These are phyloP conservation scores for Neodiprion lecontei DNA, from an alignment of 1,140 invertebrate species.

Conservation along the genomic window DNA sequence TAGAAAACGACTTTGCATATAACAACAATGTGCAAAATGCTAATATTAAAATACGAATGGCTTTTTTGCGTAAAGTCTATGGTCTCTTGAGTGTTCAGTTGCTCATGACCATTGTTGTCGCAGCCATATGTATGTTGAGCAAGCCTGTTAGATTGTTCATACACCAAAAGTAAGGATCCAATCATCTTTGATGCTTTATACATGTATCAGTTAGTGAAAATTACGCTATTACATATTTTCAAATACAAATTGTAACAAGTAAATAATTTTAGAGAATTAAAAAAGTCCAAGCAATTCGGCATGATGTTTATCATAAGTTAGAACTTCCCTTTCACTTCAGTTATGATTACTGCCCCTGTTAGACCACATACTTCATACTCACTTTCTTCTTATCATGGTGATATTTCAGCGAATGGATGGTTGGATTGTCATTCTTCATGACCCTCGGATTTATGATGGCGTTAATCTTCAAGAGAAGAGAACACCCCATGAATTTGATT, in stretches of 20 bases:
- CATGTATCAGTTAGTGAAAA: neutral
- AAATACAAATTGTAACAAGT: constrained; percentile 6
- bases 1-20: constrained; percentile 73
- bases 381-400: constrained; percentile 1
- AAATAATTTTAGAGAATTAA: no score
- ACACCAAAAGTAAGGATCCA: constrained; percentile 69
- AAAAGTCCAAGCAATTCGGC: no score
- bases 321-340: no score
- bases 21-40: constrained; percentile 74
- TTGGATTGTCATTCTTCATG: constrained; percentile 65
- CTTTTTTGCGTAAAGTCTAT: constrained; percentile 86
- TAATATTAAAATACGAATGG: constrained; percentile 69
- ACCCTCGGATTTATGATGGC: constrained; percentile 69
- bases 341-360: no score
- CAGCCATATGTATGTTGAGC: constrained; percentile 69
- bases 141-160: constrained; percentile 71
- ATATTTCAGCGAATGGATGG: constrained; percentile 70
- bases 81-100: constrained; percentile 78
- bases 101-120: constrained; percentile 73
- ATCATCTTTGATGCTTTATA: constrained; percentile 16
- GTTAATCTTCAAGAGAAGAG: constrained; percentile 68
- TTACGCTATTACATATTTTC: constrained; percentile 12
- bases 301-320: no score
- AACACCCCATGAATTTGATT: constrained; percentile 73
- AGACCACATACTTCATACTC: no score